A percentile compares a stretch with the other conserved stretches of the same genome.
Conservation (phyloP, 2,888 invertebrate genomes). For the Gymnosoma rotundatum region DNA sequence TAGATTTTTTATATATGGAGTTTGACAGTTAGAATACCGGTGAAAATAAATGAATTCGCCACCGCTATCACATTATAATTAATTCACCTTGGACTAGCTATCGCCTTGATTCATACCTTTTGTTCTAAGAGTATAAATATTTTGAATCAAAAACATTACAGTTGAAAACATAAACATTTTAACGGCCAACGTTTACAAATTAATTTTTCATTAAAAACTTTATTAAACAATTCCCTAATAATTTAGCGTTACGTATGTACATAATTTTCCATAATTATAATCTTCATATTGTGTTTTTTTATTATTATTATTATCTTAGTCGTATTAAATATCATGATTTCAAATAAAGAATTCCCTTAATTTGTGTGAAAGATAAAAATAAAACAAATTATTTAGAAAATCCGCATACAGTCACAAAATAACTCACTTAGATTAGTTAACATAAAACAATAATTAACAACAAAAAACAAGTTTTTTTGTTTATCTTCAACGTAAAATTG, state of each 20-base stretch:
- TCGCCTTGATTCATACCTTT: no score
- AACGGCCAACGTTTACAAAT: not conserved
- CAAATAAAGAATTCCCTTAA: not conserved
- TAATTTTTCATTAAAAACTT: conserved; percentile 14
- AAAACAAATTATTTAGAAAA: conserved; percentile 9
- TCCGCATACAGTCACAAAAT: conserved; percentile 36
- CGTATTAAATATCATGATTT: not conserved
- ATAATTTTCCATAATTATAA: conserved; percentile 22
- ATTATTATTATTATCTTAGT: not conserved
- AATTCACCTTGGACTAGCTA: no score
- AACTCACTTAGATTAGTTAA: conserved; percentile 61
- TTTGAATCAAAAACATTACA: no score
- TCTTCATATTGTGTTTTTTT: not conserved
- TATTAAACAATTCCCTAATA: conserved; percentile 30
- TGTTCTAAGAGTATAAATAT: no score
- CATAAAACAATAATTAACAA: conserved; percentile 50
- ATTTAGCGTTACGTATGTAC: not conserved
- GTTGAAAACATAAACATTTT: not conserved
- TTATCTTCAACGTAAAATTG: not conserved
- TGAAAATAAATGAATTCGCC: no score
- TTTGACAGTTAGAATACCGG: no score
- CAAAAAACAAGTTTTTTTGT: conserved; percentile 61
- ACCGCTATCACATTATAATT: no score
- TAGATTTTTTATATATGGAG: no score
- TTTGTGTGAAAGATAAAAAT: conserved; percentile 11